These are phyloP conservation scores for Indicator indicator DNA, from an alignment of 2,113 vertebrate species.

Conservation along the genomic window DNA sequence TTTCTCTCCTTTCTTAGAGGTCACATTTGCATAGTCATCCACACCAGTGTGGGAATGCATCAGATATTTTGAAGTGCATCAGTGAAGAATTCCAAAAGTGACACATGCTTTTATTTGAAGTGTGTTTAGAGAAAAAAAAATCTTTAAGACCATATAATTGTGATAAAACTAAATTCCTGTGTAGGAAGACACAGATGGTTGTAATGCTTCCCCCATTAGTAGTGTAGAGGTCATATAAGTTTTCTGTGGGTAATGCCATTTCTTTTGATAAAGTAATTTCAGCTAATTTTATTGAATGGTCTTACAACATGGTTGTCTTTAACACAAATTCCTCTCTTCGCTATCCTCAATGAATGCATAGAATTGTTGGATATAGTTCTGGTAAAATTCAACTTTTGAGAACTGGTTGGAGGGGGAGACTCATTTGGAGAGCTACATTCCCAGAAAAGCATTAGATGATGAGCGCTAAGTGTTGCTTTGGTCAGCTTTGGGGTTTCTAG, in stretches of 20 bases:
- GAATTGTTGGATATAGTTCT: neutral
- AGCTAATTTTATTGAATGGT: neutral
- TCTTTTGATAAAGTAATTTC: neutral
- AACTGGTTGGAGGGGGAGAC: neutral
- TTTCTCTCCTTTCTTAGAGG: constrained; percentile 41
- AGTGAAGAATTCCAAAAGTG: constrained; percentile 65
- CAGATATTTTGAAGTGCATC: constrained; percentile 70
- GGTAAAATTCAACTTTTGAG: neutral
- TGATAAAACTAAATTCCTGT: neutral
- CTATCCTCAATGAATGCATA: neutral
- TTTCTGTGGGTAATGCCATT: neutral
- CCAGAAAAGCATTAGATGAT: neutral
- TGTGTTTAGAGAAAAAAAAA: constrained; percentile 65
- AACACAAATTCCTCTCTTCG: neutral
- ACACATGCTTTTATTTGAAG: constrained; percentile 64
- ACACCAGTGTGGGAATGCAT: constrained; percentile 51
- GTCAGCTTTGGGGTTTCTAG: neutral
- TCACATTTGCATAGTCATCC: constrained; percentile 69
- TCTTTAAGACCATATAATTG: neutral
- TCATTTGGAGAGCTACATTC: neutral
- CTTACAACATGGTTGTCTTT: neutral
- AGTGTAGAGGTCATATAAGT: neutral
- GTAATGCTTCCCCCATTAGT: neutral
- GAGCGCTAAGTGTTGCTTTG: neutral
- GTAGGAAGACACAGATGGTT: neutral